Evolutionary conservation across 2,888 invertebrate genomes (phyloP).

Genomic region (Meteorus cinctellus): DNA sequence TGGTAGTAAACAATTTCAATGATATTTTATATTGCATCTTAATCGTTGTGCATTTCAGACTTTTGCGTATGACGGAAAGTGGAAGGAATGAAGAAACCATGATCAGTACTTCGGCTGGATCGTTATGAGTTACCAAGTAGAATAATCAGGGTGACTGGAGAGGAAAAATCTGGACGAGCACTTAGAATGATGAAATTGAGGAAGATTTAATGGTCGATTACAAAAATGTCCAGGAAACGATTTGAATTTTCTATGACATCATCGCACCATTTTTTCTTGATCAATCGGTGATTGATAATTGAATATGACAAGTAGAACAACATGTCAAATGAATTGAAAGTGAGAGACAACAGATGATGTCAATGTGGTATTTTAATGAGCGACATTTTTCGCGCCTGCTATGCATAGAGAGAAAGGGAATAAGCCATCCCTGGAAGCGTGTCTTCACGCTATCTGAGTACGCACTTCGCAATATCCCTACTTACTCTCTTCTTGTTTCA

Average conservation of each 20-base stretch:
- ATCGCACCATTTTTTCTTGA: too few relatives aligned
- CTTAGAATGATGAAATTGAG: too few relatives aligned
- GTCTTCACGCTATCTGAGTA: slow-evolving; percentile 69
- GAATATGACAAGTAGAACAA: slow-evolving; percentile 20
- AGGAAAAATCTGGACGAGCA: too few relatives aligned
- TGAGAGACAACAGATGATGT: neutral
- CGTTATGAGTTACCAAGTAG: too few relatives aligned
- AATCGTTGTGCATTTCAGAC: too few relatives aligned
- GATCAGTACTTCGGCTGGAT: too few relatives aligned
- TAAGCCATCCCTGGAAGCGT: slow-evolving; percentile 69
- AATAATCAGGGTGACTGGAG: too few relatives aligned
- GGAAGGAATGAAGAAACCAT: too few relatives aligned
- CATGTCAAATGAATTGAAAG: slow-evolving; percentile 1
- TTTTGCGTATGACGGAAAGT: too few relatives aligned
- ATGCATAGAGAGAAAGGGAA: slow-evolving; percentile 59
- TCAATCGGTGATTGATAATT: slow-evolving; percentile 21
- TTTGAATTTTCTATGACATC: too few relatives aligned
- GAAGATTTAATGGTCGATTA: too few relatives aligned
- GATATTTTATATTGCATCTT: neutral
- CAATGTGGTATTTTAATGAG: slow-evolving; percentile 30
- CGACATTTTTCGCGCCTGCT: slow-evolving; percentile 37
- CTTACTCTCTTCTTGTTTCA: neutral
- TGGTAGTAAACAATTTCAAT: neutral
- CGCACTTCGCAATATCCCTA: slow-evolving; percentile 66
- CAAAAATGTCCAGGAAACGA: too few relatives aligned